Percentiles rank a stretch among this genome's conserved stretches.
These are phyloP conservation scores for Helogale parvula DNA, from an alignment of 2,113 vertebrate species.

Conservation along the genomic window DNA sequence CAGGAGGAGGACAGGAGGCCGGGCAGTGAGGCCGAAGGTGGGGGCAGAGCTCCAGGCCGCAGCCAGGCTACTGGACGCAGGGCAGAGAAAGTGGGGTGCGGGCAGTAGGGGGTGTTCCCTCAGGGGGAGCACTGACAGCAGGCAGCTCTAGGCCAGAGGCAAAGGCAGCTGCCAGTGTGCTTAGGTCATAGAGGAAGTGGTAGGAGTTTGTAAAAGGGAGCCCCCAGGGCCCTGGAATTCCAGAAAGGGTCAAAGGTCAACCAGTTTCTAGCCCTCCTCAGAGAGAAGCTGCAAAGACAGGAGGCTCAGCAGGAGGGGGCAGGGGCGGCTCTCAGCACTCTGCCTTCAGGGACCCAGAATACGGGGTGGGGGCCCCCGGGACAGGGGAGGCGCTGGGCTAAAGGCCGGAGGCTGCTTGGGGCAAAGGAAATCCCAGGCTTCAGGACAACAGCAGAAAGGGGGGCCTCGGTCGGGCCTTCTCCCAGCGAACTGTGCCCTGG, in stretches of 20 bases:
- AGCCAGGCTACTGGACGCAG: not conserved
- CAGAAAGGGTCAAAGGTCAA: conserved; percentile 77
- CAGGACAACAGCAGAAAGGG: not conserved
- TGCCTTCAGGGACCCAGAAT: not conserved
- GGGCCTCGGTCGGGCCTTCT: not conserved
- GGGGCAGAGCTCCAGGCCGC: not conserved
- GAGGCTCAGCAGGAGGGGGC: not conserved
- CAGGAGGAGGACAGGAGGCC: not conserved
- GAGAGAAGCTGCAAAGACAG: conserved; percentile 34
- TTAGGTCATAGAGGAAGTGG: conserved; percentile 69
- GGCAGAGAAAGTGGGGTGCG: conserved; percentile 8
- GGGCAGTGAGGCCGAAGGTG: not conserved
- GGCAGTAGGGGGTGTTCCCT: not conserved
- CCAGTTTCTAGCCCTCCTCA: conserved; percentile 47
- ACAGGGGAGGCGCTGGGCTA: not conserved
- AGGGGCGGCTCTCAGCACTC: not conserved
- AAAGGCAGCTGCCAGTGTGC: conserved; percentile 63
- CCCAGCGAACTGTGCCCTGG: not conserved
- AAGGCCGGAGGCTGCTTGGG: not conserved
- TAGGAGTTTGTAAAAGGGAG: conserved; percentile 61
- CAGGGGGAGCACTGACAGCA: not conserved
- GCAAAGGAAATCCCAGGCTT: not conserved
- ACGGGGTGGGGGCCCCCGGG: no score
- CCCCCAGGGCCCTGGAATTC: conserved; percentile 71
- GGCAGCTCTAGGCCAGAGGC: conserved; percentile 38